Evolutionary conservation across 2,797 vertebrate genomes (phyloP), one percentile per base, ranked within the genome.

Genomic region (Microctenopoma lineatum): DNA sequence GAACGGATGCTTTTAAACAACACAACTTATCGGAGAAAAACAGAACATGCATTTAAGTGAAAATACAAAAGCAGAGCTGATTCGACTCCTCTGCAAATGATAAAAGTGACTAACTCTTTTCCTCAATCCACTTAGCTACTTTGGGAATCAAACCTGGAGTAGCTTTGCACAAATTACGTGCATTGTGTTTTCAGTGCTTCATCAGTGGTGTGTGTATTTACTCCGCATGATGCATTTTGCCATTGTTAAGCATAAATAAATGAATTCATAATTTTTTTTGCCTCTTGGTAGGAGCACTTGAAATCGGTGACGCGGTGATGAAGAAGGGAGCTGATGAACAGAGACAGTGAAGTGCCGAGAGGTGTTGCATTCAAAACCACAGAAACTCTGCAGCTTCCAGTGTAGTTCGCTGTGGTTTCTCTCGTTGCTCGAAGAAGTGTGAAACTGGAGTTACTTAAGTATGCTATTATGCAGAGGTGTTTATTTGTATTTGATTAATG

Each of bases 1-100:
- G 87, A 92, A 87, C 57, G 89, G 92, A 87, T 89, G 90, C 92
- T 92, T 93, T 94, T 93, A 94, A 94, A 94, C 92, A 93, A 92
- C 90, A 92, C 91, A 94, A 95, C 91, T 94, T 95, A 95, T 95
- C 94, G 70, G 90, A 76, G 91, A 91, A 86, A 94, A 95, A 95
- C 94, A 95, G 92, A 94, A 94, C 92, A 93, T 89, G 92, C 86
- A 90, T 94, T 93, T 93, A 93, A 92, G 89, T 87, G 86, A 87
- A 92, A 93, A 93, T 85, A 94, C 91, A 94, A 93, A 94, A 90
- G 90, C 88, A 80, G 87, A 88, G 91, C 85, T 90, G 92, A 93
- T 94, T 93, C 88, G 57, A 91, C 90, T 91, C 72, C 90, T 86
- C 80, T 86, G 92, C 88, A 85, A 90, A 90, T 90, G 91, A 94